phyloP scores from a whole-genome alignment of 2,113 vertebrate genomes.

The Sturnira hondurensis region DNA sequence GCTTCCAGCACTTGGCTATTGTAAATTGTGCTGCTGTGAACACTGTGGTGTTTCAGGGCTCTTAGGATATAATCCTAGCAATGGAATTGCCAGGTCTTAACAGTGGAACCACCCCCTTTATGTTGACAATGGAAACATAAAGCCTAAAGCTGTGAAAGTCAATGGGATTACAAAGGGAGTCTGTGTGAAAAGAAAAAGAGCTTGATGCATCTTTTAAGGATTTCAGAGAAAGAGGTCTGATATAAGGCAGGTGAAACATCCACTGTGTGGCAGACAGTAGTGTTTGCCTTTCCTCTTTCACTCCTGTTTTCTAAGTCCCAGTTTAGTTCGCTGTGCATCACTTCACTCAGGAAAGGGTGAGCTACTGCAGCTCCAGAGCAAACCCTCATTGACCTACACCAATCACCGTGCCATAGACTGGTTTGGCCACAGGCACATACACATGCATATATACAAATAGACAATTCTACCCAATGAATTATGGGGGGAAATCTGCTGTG shows the following conservation, averaged over 20 bases:
- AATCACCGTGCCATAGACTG: not conserved
- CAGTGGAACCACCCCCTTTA: not conserved
- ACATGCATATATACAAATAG: not conserved
- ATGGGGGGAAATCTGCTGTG: not conserved
- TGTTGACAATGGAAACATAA: too few relatives aligned
- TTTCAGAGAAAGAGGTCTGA: not conserved
- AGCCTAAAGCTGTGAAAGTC: not conserved
- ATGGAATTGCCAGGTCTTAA: too few relatives aligned
- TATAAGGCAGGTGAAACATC: not conserved
- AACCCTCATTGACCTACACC: not conserved
- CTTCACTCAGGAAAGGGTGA: not conserved
- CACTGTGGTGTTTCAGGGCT: too few relatives aligned
- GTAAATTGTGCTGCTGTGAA: too few relatives aligned
- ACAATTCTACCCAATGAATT: not conserved
- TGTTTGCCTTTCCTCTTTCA: not conserved
- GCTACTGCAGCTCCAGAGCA: not conserved
- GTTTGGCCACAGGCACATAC: not conserved
- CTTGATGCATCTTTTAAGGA: not conserved
- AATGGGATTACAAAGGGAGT: not conserved
- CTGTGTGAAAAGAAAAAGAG: not conserved
- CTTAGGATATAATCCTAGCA: too few relatives aligned
- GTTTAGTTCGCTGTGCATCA: not conserved
- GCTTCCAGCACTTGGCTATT: too few relatives aligned
- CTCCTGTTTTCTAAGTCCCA: not conserved
- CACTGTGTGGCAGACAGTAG: not conserved